A percentile compares a stretch with the other conserved stretches of the same genome.
phyloP scores from a whole-genome alignment of 2,797 vertebrate genomes.

The Pangasius mekongensis region DNA sequence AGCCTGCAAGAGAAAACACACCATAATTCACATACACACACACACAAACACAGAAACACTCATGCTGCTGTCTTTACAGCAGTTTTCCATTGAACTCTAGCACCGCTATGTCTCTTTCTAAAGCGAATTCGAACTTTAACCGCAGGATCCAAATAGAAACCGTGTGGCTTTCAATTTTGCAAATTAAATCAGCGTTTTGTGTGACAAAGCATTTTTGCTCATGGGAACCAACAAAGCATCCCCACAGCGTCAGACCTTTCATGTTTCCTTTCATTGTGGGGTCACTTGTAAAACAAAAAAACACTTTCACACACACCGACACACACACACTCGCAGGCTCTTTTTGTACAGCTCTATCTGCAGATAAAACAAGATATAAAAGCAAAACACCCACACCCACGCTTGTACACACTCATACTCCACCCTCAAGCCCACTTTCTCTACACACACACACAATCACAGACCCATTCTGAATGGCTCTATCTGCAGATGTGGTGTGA shows the following conservation, averaged over 20 bases:
- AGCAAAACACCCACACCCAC: neutral
- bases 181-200: constrained; percentile 28
- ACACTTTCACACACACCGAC: constrained; percentile 1
- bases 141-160: constrained; percentile 24
- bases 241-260: constrained; percentile 27
- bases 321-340: neutral
- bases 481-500: constrained; percentile 30
- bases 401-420: neutral
- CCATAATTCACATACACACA: constrained; percentile 27
- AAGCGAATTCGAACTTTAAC: constrained; percentile 21
- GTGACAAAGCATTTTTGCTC: constrained; percentile 22
- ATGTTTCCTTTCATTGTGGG: constrained; percentile 29
- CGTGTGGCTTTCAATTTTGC: constrained; percentile 1
- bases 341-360: neutral
- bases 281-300: constrained; percentile 12
- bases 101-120: neutral
- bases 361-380: constrained; percentile 24
- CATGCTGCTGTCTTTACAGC: neutral
- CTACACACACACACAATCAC: constrained; percentile 3
- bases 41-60: neutral
- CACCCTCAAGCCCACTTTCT: constrained; percentile 3
- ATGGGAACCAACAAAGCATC: constrained; percentile 31
- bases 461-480: neutral
- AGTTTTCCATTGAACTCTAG: constrained; percentile 6
- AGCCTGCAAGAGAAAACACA: constrained; percentile 45